phyloP scores from a whole-genome alignment of 2,888 invertebrate genomes.

The Caenorhabditis zanzibari region DNA sequence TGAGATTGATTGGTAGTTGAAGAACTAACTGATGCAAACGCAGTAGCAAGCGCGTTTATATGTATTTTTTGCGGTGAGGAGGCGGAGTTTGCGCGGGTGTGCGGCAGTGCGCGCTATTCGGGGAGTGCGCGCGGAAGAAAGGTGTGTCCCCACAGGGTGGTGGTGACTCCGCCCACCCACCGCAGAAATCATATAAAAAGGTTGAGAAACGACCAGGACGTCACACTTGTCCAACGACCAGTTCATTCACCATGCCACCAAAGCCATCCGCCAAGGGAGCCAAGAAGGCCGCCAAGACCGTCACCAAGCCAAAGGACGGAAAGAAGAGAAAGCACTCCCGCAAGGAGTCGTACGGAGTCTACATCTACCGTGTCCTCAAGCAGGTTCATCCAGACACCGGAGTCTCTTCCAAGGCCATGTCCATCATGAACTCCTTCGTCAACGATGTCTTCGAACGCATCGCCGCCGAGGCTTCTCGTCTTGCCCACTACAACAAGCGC shows the following conservation, averaged over 20 bases:
- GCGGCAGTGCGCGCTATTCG: neutral
- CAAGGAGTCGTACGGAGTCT: conserved; percentile 31
- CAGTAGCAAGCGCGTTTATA: neutral
- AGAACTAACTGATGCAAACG: neutral
- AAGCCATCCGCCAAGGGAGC: conserved; percentile 83
- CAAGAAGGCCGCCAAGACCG: conserved; percentile 81
- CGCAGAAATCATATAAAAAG: neutral
- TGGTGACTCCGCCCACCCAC: conserved; percentile 29
- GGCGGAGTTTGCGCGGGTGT: conserved; percentile 7
- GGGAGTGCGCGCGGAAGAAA: too few relatives aligned
- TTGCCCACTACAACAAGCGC: conserved; percentile 87
- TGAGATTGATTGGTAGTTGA: conserved; percentile 10
- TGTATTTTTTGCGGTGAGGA: neutral
- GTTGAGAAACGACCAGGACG: neutral
- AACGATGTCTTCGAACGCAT: conserved; percentile 89
- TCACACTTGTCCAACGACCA: conserved; percentile 27
- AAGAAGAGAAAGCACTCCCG: conserved; percentile 80
- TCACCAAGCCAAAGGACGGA: conserved; percentile 73
- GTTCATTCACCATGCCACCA: conserved; percentile 61
- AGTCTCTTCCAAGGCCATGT: conserved; percentile 36
- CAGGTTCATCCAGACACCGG: conserved; percentile 31
- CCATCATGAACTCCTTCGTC: conserved; percentile 88
- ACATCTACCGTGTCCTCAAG: conserved; percentile 38
- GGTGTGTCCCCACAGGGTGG: conserved; percentile 5
- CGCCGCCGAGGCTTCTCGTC: conserved; percentile 85